These are phyloP conservation scores for Cephus pygmeus DNA, from an alignment of 2,888 invertebrate species.

Conservation along the genomic window DNA sequence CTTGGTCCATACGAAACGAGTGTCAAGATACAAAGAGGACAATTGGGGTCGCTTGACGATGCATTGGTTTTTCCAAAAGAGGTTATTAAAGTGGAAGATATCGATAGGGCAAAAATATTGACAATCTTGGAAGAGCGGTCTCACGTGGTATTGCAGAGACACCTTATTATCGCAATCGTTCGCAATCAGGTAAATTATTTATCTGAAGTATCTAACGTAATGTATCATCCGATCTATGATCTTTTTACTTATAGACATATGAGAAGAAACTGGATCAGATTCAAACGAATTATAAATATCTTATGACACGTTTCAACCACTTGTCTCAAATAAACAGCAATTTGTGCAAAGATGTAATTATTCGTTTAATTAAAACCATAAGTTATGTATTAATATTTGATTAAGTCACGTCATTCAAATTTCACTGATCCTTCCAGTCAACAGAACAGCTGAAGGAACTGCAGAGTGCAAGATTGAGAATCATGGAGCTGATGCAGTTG, in stretches of 20 bases:
- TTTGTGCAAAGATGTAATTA: background rate
- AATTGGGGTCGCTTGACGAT: background rate
- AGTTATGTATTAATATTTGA: background rate
- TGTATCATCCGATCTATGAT: background rate
- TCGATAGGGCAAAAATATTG: background rate
- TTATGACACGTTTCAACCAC: background rate
- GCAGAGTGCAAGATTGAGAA: background rate
- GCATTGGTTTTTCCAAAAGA: background rate
- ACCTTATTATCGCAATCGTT: background rate
- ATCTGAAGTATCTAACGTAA: background rate
- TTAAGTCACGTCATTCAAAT: background rate
- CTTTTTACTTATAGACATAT: background rate
- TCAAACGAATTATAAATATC: background rate
- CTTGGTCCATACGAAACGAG: background rate
- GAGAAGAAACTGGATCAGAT: background rate
- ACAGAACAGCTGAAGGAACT: background rate
- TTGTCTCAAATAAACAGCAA: background rate
- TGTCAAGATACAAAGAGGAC: background rate
- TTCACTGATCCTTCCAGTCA: background rate
- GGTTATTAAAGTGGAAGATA: background rate
- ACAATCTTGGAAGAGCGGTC: background rate
- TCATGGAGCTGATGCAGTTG: background rate
- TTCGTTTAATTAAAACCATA: background rate
- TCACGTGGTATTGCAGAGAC: background rate
- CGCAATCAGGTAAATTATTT: background rate